Conservation (phyloP, 2,113 vertebrate genomes). For the Nycticorax nycticorax region DNA sequence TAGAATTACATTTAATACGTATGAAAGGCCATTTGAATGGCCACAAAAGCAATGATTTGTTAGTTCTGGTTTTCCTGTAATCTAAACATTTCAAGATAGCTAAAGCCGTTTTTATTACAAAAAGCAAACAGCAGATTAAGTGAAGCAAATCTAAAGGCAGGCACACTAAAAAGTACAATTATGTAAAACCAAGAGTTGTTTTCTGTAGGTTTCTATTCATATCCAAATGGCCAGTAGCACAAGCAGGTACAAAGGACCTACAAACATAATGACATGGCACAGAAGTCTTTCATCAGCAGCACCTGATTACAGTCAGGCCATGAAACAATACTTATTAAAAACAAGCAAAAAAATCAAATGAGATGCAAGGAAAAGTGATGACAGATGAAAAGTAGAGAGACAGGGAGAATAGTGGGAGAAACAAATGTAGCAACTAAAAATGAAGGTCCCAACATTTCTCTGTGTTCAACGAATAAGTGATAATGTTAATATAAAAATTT, state of each 20-base stretch:
- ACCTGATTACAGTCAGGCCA: neutral
- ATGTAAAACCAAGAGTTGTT: neutral
- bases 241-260: neutral
- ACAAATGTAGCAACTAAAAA: neutral
- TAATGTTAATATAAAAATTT: neutral
- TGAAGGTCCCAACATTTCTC: neutral
- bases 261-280: neutral
- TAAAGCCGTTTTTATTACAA: neutral
- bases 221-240: neutral
- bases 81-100: neutral
- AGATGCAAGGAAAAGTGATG: neutral
- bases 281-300: neutral
- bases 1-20: neutral
- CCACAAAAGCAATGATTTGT: neutral
- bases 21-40: neutral
- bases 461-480: neutral
- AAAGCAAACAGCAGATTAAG: conserved; percentile 5
- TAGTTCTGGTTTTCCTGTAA: neutral
- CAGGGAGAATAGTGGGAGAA: neutral
- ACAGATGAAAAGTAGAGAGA: neutral
- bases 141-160: neutral
- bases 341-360: neutral
- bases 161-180: neutral
- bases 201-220: neutral
- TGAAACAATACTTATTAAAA: neutral